Conservation (phyloP, 1,140 invertebrate species). For the Danaus melanippus region DNA sequence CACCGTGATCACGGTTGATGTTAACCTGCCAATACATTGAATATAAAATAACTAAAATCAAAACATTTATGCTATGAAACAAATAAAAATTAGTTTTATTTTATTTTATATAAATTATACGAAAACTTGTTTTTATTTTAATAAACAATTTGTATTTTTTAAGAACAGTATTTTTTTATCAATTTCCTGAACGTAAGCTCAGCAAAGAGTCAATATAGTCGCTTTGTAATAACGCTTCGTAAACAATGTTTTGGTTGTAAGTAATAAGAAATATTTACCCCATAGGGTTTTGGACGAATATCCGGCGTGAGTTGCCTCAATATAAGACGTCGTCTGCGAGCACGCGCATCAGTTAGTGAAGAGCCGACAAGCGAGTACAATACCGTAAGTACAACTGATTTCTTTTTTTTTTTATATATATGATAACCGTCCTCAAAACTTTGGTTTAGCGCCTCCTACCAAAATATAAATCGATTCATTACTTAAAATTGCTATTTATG, state of each 20-base stretch:
- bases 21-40: too few species aligned
- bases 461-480: not conserved
- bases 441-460: not conserved
- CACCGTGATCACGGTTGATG: too few species aligned
- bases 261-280: slow-evolving; percentile 8
- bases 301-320: slow-evolving; percentile 34
- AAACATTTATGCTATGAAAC: too few species aligned
- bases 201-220: too few species aligned
- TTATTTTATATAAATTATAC: too few species aligned
- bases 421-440: not conserved
- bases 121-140: not conserved
- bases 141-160: not conserved
- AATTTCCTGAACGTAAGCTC: too few species aligned
- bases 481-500: too few species aligned
- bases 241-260: too few species aligned
- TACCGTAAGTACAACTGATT: slow-evolving; percentile 36
- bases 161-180: too few species aligned
- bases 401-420: slow-evolving; percentile 10
- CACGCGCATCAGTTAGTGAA: slow-evolving; percentile 60
- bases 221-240: too few species aligned
- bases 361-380: slow-evolving; percentile 37
- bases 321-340: slow-evolving; percentile 46
- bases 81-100: too few species aligned
- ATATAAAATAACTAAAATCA: too few species aligned
- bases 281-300: slow-evolving; percentile 11